Percentiles rank a stretch among this genome's conserved stretches.
Conservation (phyloP, 1,140 invertebrate genomes). For the Pogonognathellus flavescens region DNA sequence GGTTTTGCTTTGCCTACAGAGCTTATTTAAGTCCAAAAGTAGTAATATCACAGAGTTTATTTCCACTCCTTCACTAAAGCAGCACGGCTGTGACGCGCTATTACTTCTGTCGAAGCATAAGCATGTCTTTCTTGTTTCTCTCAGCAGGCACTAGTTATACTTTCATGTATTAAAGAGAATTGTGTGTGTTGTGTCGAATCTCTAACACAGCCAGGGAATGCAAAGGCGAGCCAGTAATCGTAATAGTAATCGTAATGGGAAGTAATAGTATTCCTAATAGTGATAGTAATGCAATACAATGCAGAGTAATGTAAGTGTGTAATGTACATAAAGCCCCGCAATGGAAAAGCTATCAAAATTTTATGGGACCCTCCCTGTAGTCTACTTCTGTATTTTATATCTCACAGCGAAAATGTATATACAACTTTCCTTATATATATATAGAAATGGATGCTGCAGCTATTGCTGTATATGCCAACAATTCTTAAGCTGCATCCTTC, state of each 20-base stretch:
- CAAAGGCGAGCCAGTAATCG: conserved; percentile 22
- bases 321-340: conserved; percentile 35
- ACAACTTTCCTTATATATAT: too few relatives aligned
- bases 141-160: too few relatives aligned
- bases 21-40: background rate
- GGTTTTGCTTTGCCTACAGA: background rate
- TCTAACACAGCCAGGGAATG: background rate
- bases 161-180: too few relatives aligned
- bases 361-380: conserved; percentile 18
- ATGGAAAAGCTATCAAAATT: conserved; percentile 50
- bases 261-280: conserved; percentile 47
- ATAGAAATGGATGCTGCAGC: too few relatives aligned
- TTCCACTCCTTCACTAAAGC: background rate
- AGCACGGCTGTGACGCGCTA: background rate
- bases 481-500: background rate
- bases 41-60: conserved; percentile 4
- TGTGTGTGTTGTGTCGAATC: too few relatives aligned
- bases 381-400: conserved; percentile 41
- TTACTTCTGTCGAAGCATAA: background rate
- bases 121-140: background rate
- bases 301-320: conserved; percentile 32
- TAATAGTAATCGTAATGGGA: conserved; percentile 48
- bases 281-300: conserved; percentile 45
- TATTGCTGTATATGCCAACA: background rate
- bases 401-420: background rate